phyloP scores from a whole-genome alignment of 2,113 vertebrate genomes.

The Crotalus helleri region DNA sequence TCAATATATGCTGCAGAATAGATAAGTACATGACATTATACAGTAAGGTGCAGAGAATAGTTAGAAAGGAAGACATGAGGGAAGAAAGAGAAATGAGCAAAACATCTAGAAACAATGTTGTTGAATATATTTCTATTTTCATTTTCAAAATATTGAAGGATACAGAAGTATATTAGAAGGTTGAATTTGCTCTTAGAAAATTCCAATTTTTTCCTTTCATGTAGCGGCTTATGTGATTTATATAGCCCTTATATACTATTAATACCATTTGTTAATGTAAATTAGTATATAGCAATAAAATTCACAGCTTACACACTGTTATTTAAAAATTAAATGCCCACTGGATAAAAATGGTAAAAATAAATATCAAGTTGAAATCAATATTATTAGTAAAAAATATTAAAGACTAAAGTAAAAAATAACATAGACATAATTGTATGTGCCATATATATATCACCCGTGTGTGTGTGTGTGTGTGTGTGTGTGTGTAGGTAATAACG shows the following conservation, averaged over 20 bases:
- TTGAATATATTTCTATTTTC: not conserved
- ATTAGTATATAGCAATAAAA: conserved; percentile 48
- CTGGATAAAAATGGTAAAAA: conserved; percentile 65
- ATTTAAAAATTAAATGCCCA: conserved; percentile 74
- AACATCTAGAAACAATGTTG: not conserved
- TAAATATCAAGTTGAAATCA: conserved; percentile 55
- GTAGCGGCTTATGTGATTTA: not conserved
- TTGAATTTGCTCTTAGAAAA: not conserved
- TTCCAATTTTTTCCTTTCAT: conserved; percentile 17
- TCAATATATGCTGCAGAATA: not conserved
- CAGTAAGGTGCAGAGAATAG: not conserved
- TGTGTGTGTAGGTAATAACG: no score
- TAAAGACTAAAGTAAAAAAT: conserved; percentile 56
- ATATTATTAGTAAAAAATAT: conserved; percentile 9
- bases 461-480: no score
- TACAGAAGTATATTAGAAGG: not conserved
- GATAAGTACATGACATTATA: not conserved
- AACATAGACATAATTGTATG: conserved; percentile 1
- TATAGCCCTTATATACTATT: conserved; percentile 31
- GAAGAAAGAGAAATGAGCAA: not conserved
- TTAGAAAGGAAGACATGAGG: not conserved
- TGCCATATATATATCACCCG: not conserved
- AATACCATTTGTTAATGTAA: conserved; percentile 20
- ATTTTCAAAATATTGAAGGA: not conserved
- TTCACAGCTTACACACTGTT: conserved; percentile 58